Percentiles rank a stretch among this genome's conserved stretches.
Evolutionary conservation across 2,888 invertebrate genomes (phyloP).

Genomic region (Harmothoe impar): DNA sequence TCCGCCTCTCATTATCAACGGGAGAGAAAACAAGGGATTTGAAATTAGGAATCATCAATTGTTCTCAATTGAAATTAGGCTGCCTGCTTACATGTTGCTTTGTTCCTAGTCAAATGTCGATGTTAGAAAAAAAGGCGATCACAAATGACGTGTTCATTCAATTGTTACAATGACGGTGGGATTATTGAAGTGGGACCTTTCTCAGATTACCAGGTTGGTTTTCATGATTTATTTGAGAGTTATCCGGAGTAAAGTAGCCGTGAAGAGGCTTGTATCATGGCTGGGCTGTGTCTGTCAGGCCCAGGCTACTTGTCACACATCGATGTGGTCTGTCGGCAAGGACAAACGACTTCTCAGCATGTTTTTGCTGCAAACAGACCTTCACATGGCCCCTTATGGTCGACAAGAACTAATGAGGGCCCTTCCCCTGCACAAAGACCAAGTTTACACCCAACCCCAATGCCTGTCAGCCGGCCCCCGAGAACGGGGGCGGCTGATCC

Average conservation of each 20-base stretch:
- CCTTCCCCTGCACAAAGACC: background rate
- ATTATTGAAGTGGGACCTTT: no score
- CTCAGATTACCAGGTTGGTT: no score
- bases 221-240: background rate
- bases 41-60: background rate
- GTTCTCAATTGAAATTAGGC: background rate
- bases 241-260: background rate
- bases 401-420: background rate
- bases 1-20: background rate
- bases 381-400: background rate
- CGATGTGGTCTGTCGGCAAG: background rate
- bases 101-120: background rate
- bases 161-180: no score
- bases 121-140: no score
- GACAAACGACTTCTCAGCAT: background rate
- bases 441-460: background rate
- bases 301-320: background rate
- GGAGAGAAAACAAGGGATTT: background rate
- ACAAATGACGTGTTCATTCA: no score
- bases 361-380: constrained; percentile 5
- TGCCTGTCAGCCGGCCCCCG: background rate
- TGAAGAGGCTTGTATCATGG: background rate
- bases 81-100: background rate
- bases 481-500: background rate
- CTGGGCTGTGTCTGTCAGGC: background rate